Evolutionary conservation across 2,113 vertebrate genomes (phyloP).

Genomic region (Turnix velox): DNA sequence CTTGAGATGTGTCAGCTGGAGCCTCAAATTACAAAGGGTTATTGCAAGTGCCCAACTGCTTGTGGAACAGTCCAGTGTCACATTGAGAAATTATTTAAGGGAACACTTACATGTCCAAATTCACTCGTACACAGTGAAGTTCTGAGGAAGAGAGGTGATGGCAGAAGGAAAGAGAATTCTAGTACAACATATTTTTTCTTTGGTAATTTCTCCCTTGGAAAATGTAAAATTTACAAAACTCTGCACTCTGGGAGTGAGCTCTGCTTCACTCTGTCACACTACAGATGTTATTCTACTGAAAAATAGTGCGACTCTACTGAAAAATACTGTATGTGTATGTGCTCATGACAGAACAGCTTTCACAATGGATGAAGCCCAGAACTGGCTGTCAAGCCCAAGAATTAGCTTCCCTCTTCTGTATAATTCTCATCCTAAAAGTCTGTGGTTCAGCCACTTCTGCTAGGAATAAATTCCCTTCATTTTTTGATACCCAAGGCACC

Average conservation of each 20-base stretch:
- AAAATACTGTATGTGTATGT: accelerated
- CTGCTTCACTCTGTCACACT: not conserved
- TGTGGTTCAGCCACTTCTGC: not conserved
- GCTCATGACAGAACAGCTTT: not conserved
- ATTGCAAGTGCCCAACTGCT: not conserved
- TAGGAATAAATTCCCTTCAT: not conserved
- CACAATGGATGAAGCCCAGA: not conserved
- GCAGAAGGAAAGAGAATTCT: not conserved
- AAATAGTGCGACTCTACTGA: not conserved
- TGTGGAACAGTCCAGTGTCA: not conserved
- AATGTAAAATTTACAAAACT: not conserved
- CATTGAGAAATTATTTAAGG: not conserved
- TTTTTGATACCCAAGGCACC: not conserved
- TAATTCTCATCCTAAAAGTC: not conserved
- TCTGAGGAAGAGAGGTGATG: not conserved
- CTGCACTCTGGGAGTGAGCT: accelerated
- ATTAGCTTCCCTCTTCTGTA: not conserved
- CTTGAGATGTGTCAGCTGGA: not conserved
- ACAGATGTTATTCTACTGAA: not conserved
- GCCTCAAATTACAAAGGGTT: not conserved
- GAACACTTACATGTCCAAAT: not conserved
- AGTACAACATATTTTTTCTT: not conserved
- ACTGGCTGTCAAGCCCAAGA: not conserved
- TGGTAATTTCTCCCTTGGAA: not conserved
- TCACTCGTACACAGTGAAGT: not conserved